These are phyloP conservation scores for Aethes cnicana DNA, from an alignment of 2,888 invertebrate species.

Conservation along the genomic window DNA sequence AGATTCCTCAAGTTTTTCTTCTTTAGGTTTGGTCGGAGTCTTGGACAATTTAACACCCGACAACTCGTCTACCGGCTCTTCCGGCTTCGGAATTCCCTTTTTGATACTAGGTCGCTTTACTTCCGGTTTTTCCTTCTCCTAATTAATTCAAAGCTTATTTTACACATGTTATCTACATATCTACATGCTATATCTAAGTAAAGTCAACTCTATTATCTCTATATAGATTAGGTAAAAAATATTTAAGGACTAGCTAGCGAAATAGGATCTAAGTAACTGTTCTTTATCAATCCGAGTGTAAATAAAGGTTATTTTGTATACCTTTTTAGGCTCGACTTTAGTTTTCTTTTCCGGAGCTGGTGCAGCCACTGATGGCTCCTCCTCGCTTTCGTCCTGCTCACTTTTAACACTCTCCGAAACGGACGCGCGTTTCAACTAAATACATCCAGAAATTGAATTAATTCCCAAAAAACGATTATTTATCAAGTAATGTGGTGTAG, in stretches of 20 bases:
- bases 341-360: constrained; percentile 65
- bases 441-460: constrained; percentile 30
- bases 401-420: constrained; percentile 71
- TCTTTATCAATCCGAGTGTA: neutral
- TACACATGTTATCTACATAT: no score
- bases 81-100: constrained; percentile 67
- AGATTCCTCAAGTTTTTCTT: constrained; percentile 63
- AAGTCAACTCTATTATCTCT: no score
- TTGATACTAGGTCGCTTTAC: constrained; percentile 65
- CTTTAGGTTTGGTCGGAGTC: constrained; percentile 60
- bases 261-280: no score
- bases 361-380: constrained; percentile 63
- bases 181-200: no score
- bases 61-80: constrained; percentile 71
- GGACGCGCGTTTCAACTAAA: constrained; percentile 71
- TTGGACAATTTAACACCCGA: constrained; percentile 70
- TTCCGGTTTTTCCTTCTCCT: constrained; percentile 68
- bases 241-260: no score
- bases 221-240: no score
- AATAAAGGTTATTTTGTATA: no score
- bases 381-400: constrained; percentile 70
- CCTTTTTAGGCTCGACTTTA: constrained; percentile 61
- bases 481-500: constrained; percentile 43
- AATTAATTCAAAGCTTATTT: constrained; percentile 21
- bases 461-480: constrained; percentile 33